Evolutionary conservation across 2,797 vertebrate species (phyloP).

Genomic region (Typhlichthys eigenmanni): DNA sequence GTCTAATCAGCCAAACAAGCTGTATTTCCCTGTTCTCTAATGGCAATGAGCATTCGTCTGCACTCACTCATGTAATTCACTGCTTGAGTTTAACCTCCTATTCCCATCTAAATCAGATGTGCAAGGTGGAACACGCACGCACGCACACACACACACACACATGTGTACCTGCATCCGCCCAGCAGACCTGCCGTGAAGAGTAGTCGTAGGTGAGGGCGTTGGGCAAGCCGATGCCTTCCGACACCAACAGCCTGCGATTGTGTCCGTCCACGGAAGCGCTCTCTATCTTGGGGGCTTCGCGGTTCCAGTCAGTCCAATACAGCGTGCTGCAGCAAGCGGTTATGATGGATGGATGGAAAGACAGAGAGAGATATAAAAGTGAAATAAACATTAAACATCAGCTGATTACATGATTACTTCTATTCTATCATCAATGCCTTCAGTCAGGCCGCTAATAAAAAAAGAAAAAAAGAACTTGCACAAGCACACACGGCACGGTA

Average conservation of each 20-base stretch:
- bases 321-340: slow-evolving; percentile 78
- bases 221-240: slow-evolving; percentile 89
- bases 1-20: no score
- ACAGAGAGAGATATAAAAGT: background rate
- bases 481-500: background rate
- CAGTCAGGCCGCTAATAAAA: background rate
- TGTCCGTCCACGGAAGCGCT: slow-evolving; percentile 83
- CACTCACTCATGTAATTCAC: no score
- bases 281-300: slow-evolving; percentile 97
- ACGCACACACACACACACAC: no score
- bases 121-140: background rate
- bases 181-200: slow-evolving; percentile 85
- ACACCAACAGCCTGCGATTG: slow-evolving; percentile 82
- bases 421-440: no score
- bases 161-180: slow-evolving; percentile 93
- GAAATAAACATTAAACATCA: background rate
- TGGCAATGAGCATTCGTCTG: no score
- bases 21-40: no score
- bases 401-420: no score
- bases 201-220: slow-evolving; percentile 91
- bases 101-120: background rate
- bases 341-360: background rate
- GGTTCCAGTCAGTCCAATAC: slow-evolving; percentile 98
- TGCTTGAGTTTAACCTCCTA: no score
- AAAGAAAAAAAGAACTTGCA: background rate